These are phyloP conservation scores for Phoronis australis DNA, from an alignment of 2,888 invertebrate species.

Conservation along the genomic window DNA sequence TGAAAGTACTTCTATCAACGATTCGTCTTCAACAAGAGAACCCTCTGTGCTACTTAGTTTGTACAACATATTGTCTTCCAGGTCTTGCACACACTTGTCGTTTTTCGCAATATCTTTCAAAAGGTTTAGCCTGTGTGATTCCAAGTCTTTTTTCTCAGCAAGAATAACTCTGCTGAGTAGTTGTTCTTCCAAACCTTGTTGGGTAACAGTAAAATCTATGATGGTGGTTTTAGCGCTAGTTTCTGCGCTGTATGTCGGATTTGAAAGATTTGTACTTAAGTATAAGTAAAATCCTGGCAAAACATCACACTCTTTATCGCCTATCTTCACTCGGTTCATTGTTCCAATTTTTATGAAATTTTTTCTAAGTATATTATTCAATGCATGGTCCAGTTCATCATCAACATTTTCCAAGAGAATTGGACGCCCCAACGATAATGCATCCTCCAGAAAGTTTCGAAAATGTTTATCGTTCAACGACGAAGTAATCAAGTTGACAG, in stretches of 20 bases:
- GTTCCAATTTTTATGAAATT: conserved; percentile 81
- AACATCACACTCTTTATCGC: conserved; percentile 82
- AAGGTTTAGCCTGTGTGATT: conserved; percentile 73
- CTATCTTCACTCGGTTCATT: conserved; percentile 72
- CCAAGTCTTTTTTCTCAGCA: conserved; percentile 71
- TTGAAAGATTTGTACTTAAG: conserved; percentile 81
- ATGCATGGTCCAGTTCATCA: conserved; percentile 79
- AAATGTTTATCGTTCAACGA: conserved; percentile 59
- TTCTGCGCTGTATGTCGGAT: conserved; percentile 82
- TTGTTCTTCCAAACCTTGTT: conserved; percentile 81
- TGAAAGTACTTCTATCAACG: conserved; percentile 75
- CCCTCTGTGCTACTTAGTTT: conserved; percentile 78
- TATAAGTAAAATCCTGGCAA: conserved; percentile 66
- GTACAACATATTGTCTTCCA: conserved; percentile 77
- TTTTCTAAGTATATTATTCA: conserved; percentile 80
- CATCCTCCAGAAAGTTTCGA: conserved; percentile 79
- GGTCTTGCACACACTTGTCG: conserved; percentile 75
- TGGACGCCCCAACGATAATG: conserved; percentile 72
- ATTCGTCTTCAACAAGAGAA: conserved; percentile 78
- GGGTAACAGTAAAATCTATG: conserved; percentile 84
- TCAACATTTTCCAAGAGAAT: conserved; percentile 78
- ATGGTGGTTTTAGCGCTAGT: conserved; percentile 76
- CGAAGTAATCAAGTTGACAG: too few species aligned
- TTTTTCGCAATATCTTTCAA: conserved; percentile 78
- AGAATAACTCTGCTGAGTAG: conserved; percentile 69